Percentiles rank a stretch among this genome's conserved stretches.
phyloP scores from a whole-genome alignment of 2,888 invertebrate genomes.

The Hirtodrosophila alboralis region DNA sequence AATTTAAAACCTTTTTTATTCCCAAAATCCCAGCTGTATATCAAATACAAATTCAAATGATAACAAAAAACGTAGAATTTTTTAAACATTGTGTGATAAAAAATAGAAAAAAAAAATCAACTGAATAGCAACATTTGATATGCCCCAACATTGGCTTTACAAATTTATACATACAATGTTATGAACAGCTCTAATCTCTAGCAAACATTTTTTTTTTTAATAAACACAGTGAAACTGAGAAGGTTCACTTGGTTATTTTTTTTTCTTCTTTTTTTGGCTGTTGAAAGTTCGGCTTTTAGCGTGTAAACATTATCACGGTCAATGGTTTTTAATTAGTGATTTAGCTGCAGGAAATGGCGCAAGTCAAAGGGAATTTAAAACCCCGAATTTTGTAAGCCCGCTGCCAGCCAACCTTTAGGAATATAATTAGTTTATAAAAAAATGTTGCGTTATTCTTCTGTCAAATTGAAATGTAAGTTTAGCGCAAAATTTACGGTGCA shows the following conservation, averaged over 20 bases:
- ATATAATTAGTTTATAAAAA: slow-evolving; percentile 31
- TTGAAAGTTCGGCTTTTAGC: slow-evolving; percentile 20
- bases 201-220: slow-evolving; percentile 10
- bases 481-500: slow-evolving; percentile 1
- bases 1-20: too few species aligned
- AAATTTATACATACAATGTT: too few species aligned
- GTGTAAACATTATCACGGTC: slow-evolving; percentile 64
- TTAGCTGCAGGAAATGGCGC: slow-evolving; percentile 56
- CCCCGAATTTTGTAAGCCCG: background rate
- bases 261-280: background rate
- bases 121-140: too few species aligned
- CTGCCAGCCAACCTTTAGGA: slow-evolving; percentile 20
- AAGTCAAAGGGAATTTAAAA: slow-evolving; percentile 60
- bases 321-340: slow-evolving; percentile 67
- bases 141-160: too few species aligned
- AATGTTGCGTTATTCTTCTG: slow-evolving; percentile 3
- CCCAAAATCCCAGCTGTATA: too few species aligned
- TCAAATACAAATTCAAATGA: too few species aligned
- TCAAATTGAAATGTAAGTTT: slow-evolving; percentile 29
- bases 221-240: slow-evolving; percentile 2
- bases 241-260: slow-evolving; percentile 1
- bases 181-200: background rate
- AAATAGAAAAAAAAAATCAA: too few species aligned
- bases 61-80: too few species aligned
- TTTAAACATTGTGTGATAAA: too few species aligned